Conservation (phyloP, 2,797 vertebrate genomes). For the Zalophus californianus region DNA sequence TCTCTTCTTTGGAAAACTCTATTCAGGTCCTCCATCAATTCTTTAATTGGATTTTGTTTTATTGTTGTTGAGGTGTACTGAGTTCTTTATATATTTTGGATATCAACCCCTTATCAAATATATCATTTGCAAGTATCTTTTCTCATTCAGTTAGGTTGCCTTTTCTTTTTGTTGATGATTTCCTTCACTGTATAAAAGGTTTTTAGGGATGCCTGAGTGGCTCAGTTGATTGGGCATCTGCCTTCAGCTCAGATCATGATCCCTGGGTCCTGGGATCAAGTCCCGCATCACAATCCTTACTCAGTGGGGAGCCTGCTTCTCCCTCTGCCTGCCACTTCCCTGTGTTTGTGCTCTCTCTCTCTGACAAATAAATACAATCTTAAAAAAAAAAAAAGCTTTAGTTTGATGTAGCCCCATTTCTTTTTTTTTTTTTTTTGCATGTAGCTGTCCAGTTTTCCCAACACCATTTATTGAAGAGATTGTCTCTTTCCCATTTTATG, state of each 20-base stretch:
- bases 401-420: neutral
- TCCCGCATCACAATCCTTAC: too few relatives aligned
- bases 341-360: too few relatives aligned
- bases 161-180: neutral
- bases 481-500: neutral
- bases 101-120: neutral
- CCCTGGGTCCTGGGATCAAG: too few relatives aligned
- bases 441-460: neutral
- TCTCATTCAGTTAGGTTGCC: neutral
- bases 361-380: too few relatives aligned
- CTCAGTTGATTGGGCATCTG: too few relatives aligned
- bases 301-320: too few relatives aligned
- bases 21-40: neutral
- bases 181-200: neutral
- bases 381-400: neutral
- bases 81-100: neutral
- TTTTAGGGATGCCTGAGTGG: neutral
- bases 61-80: neutral
- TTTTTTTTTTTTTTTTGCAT: neutral
- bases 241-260: too few relatives aligned
- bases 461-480: neutral
- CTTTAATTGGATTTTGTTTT: neutral
- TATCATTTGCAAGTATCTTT: neutral
- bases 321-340: too few relatives aligned
- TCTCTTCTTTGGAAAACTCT: neutral